Base-by-base conservation (phyloP, 2,113 vertebrate genomes). In the Turdus rufiventris region DNA sequence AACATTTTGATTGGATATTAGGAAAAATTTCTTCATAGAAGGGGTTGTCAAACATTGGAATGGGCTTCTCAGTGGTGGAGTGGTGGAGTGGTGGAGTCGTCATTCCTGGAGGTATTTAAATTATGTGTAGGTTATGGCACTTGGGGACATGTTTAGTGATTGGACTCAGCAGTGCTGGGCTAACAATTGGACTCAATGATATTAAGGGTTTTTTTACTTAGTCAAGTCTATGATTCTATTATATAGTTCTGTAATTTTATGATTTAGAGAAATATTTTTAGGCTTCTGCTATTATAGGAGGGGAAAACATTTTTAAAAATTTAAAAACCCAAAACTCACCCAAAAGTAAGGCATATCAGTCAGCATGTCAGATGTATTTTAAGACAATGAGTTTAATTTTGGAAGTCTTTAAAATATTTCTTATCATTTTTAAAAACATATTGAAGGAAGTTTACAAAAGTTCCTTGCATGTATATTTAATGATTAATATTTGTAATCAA, bases 401-500 rank as follows among this genome's bases (percentile, higher is more conserved):
- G 42, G n/a, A 29, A 93, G 65, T 47, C 31, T 57, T 91, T 92
- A 87, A 94, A 95, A 65, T 4, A 90, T 42, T 79, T 66, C 18
- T 85, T 40, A 16, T 40, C 24, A 45, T 62, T 86, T 71, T 89
- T 80, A 66, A 60, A 89, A 54, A 40, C 38, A 53, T 60, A 53
- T 50, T 84, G 60, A 88, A 96, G 31, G 67, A 40, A 94, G 65
- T 85, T 95, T 89, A 76, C 16, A 90, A 89, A 96, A 94, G 6
- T 74, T 93, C 82, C 58, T 89, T 89, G 20, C 26, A 78, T 91
- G 48, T 87, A 68, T 94, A 90, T 97, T 95, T 97, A 95, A 95
- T 94, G 91, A 89, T 66, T 15, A 17, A 10, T 83, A 89, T 95
- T 97, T 97, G 56, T 95, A 96, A 97, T 94, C 54, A 96, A 93